Conservation (phyloP, 2,113 vertebrate genomes). For the Limanda limanda region DNA sequence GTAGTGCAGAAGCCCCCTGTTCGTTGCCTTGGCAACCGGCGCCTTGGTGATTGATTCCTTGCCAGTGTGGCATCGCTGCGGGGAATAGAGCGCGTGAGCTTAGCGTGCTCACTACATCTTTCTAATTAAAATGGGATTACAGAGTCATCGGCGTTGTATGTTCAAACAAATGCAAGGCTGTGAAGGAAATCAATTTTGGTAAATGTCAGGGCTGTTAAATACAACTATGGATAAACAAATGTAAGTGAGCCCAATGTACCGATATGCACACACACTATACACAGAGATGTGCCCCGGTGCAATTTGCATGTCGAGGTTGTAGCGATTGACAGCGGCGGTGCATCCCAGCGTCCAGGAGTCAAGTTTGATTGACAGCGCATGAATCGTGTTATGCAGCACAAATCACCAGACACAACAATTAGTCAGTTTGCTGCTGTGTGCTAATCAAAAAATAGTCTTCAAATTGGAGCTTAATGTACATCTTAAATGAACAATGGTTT, state of each 20-base stretch:
- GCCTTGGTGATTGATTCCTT: slow-evolving; percentile 95
- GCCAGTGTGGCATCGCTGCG: slow-evolving; percentile 93
- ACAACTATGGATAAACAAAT: slow-evolving; percentile 72
- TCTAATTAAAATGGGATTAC: slow-evolving; percentile 99
- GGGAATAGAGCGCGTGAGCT: slow-evolving; percentile 89
- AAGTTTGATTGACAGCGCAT: slow-evolving; percentile 49
- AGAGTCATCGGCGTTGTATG: slow-evolving; percentile 88
- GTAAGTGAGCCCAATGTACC: slow-evolving; percentile 50
- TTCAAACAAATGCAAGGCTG: slow-evolving; percentile 87
- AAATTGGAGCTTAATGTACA: slow-evolving; percentile 74
- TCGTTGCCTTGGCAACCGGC: slow-evolving; percentile 91
- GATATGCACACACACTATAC: slow-evolving; percentile 35
- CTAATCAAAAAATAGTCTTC: slow-evolving; percentile 71
- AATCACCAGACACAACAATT: slow-evolving; percentile 71
- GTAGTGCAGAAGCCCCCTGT: slow-evolving; percentile 88
- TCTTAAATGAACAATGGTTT: slow-evolving; percentile 72
- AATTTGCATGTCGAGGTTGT: slow-evolving; percentile 25
- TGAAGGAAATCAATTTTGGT: slow-evolving; percentile 87
- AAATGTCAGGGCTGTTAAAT: slow-evolving; percentile 90
- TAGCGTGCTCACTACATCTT: slow-evolving; percentile 89
- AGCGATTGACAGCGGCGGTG: slow-evolving; percentile 23
- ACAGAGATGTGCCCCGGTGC: not conserved
- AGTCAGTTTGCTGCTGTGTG: slow-evolving; percentile 63
- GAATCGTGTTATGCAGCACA: slow-evolving; percentile 58
- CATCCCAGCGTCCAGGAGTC: slow-evolving; percentile 31